phyloP scores from a whole-genome alignment of 1,140 invertebrate species.

The Delia radicum region DNA sequence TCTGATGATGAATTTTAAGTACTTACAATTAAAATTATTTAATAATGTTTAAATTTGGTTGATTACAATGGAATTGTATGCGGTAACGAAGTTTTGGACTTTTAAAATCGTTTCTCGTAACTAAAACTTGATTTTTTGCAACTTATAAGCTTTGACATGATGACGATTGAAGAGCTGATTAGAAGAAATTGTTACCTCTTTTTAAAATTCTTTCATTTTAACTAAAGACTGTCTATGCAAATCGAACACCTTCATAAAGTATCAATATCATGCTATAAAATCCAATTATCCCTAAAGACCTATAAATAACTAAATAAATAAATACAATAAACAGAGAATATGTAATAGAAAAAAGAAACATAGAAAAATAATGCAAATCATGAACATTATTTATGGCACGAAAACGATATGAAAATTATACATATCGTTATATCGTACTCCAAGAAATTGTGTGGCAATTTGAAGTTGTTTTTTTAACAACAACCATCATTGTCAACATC shows the following conservation, averaged over 20 bases:
- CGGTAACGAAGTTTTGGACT: no score
- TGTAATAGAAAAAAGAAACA: background rate
- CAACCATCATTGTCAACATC: background rate
- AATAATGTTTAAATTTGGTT: no score
- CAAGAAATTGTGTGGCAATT: background rate
- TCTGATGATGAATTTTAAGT: no score
- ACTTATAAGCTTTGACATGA: no score
- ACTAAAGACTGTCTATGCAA: background rate
- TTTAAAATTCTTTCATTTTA: background rate
- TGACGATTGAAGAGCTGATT: no score
- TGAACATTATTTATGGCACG: background rate
- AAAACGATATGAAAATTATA: background rate
- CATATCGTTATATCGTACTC: background rate
- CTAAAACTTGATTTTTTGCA: no score
- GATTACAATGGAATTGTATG: no score
- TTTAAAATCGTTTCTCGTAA: no score
- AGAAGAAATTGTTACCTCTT: background rate
- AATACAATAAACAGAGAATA: background rate
- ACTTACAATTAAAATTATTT: no score
- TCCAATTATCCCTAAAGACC: slow-evolving; percentile 1
- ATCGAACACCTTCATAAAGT: background rate
- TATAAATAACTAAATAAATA: background rate
- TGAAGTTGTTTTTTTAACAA: background rate
- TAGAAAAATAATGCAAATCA: background rate
- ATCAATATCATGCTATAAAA: background rate